Evolutionary conservation across 2,797 vertebrate species (phyloP).

Genomic region (Agapornis canus): DNA sequence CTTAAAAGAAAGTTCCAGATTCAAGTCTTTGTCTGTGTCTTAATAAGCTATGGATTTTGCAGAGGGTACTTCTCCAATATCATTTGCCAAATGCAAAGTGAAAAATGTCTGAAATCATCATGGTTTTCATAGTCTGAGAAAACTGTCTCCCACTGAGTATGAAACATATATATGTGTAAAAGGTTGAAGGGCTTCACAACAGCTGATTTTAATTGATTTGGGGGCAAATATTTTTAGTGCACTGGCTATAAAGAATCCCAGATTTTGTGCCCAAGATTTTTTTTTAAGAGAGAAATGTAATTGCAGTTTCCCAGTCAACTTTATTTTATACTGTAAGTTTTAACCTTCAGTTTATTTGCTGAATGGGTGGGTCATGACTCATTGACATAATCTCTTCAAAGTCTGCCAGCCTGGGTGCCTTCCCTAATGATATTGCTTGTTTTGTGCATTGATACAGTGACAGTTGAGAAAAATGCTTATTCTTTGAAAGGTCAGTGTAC

Average conservation of each 20-base stretch:
- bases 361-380: slow-evolving; percentile 54
- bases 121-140: not conserved
- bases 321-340: not conserved
- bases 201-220: not conserved
- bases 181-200: not conserved
- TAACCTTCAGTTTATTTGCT: slow-evolving; percentile 36
- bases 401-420: slow-evolving; percentile 48
- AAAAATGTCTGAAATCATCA: not conserved
- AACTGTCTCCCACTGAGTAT: not conserved
- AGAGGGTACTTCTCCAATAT: not conserved
- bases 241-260: not conserved
- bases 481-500: slow-evolving; percentile 76
- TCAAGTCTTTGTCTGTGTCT: not conserved
- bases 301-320: not conserved
- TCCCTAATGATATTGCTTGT: slow-evolving; percentile 68
- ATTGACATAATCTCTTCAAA: slow-evolving; percentile 27
- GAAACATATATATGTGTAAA: not conserved
- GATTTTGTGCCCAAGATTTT: not conserved
- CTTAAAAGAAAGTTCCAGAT: not conserved
- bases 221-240: not conserved
- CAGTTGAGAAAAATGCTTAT: slow-evolving; percentile 71
- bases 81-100: not conserved
- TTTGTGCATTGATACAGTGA: slow-evolving; percentile 62
- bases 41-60: not conserved
- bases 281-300: not conserved